Evolutionary conservation across 2,888 invertebrate species (phyloP).

Genomic region (Acleris literana): DNA sequence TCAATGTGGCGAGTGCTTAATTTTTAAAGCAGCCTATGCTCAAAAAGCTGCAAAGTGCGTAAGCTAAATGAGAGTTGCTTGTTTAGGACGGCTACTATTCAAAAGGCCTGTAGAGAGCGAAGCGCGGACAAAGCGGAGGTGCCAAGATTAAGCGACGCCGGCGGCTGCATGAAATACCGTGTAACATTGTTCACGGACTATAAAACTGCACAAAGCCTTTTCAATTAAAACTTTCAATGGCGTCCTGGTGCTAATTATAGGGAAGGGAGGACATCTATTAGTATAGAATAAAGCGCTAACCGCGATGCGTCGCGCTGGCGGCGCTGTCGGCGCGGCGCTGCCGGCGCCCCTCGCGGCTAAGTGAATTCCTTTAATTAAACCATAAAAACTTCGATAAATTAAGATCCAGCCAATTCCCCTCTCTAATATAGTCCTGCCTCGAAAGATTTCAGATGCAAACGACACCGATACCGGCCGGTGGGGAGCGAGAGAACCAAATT

Average conservation of each 20-base stretch:
- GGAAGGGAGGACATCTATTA: constrained; percentile 72
- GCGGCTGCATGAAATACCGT: constrained; percentile 61
- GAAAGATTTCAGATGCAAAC: constrained; percentile 82
- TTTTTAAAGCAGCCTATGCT: background rate
- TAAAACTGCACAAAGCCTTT: constrained; percentile 80
- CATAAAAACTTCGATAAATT: constrained; percentile 85
- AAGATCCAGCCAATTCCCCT: constrained; percentile 83
- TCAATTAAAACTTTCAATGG: constrained; percentile 82
- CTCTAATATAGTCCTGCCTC: constrained; percentile 75
- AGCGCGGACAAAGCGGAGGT: constrained; percentile 47
- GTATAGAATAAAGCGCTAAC: constrained; percentile 72
- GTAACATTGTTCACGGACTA: constrained; percentile 73
- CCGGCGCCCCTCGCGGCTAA: constrained; percentile 64
- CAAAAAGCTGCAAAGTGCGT: constrained; percentile 2
- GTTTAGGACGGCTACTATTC: constrained; percentile 14
- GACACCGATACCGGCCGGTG: constrained; percentile 72
- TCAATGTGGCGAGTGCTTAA: too few relatives aligned
- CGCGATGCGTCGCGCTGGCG: constrained; percentile 56
- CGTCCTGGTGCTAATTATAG: constrained; percentile 75
- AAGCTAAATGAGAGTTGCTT: constrained; percentile 14
- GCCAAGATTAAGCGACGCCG: constrained; percentile 58
- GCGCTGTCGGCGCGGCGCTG: constrained; percentile 47
- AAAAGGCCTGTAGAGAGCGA: constrained; percentile 26
- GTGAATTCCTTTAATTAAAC: constrained; percentile 85
- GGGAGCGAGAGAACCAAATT: constrained; percentile 65